Percentiles rank a stretch among this genome's conserved stretches.
Evolutionary conservation across 2,797 vertebrate species (phyloP).

Genomic region (Glossophaga mutica): DNA sequence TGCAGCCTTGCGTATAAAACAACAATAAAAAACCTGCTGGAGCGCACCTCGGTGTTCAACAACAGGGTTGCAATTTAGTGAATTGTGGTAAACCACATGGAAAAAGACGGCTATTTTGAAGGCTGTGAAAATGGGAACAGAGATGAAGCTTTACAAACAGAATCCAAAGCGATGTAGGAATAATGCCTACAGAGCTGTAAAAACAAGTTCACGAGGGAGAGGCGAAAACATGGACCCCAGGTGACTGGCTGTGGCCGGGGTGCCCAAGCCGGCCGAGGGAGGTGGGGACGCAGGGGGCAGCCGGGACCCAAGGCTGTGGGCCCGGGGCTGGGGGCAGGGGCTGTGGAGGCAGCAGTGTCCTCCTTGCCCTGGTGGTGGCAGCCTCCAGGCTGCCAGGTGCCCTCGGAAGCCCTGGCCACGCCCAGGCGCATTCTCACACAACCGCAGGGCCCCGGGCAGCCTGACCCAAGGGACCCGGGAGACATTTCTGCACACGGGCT

Average conservation of each 20-base stretch:
- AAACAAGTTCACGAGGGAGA: not conserved
- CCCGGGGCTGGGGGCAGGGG: fast-evolving
- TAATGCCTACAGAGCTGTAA: not conserved
- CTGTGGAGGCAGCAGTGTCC: not conserved
- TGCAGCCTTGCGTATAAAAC: not conserved
- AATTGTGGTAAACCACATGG: not conserved
- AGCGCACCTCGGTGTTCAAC: not conserved
- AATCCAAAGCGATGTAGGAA: not conserved
- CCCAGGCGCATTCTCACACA: not conserved
- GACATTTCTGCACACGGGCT: not conserved
- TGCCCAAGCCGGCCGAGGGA: fast-evolving
- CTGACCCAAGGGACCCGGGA: not conserved
- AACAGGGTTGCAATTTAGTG: not conserved
- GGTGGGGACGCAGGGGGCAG: fast-evolving
- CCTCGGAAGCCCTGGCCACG: not conserved
- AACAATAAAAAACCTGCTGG: not conserved
- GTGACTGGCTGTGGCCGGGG: not conserved
- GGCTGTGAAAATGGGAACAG: not conserved
- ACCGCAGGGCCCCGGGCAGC: fast-evolving
- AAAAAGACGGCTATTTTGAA: not conserved
- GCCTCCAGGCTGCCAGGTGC: not conserved
- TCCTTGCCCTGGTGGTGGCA: not conserved
- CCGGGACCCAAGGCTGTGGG: fast-evolving
- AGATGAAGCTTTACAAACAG: conserved; percentile 9
- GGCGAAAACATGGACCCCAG: not conserved